These are phyloP conservation scores for Coranthus polyacanthus DNA, from an alignment of 2,797 vertebrate genomes.

Conservation along the genomic window DNA sequence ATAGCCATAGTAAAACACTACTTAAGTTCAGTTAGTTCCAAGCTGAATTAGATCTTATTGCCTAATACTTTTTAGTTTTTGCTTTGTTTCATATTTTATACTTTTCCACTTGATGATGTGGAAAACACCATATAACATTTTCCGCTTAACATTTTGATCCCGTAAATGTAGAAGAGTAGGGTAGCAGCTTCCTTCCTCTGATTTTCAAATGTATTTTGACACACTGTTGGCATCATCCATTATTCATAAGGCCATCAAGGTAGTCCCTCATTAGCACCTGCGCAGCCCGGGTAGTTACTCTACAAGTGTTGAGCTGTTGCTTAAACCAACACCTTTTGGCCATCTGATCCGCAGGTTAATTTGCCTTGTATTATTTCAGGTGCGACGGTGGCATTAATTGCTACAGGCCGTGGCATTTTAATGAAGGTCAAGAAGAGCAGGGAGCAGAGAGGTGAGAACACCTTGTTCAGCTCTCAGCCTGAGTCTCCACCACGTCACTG, in stretches of 20 bases:
- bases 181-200: not conserved
- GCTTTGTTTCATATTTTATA: too few species aligned
- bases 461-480: constrained; percentile 56
- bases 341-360: constrained; percentile 91
- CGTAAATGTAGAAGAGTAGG: not conserved
- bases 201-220: constrained; percentile 39
- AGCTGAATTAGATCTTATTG: not conserved
- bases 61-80: too few species aligned
- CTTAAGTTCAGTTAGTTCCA: not conserved
- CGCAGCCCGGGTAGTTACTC: constrained; percentile 71
- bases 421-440: constrained; percentile 73
- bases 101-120: constrained; percentile 6
- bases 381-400: constrained; percentile 86
- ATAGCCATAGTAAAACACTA: too few species aligned
- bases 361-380: constrained; percentile 87
- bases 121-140: not conserved
- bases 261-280: constrained; percentile 62
- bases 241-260: constrained; percentile 61
- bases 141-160: constrained; percentile 4
- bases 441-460: constrained; percentile 62
- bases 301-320: constrained; percentile 84
- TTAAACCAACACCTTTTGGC: constrained; percentile 89
- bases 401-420: constrained; percentile 84
- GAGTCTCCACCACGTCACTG: constrained; percentile 47
- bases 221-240: constrained; percentile 47